phyloP scores from a whole-genome alignment of 2,797 vertebrate species.

The Tragopan temminckii region DNA sequence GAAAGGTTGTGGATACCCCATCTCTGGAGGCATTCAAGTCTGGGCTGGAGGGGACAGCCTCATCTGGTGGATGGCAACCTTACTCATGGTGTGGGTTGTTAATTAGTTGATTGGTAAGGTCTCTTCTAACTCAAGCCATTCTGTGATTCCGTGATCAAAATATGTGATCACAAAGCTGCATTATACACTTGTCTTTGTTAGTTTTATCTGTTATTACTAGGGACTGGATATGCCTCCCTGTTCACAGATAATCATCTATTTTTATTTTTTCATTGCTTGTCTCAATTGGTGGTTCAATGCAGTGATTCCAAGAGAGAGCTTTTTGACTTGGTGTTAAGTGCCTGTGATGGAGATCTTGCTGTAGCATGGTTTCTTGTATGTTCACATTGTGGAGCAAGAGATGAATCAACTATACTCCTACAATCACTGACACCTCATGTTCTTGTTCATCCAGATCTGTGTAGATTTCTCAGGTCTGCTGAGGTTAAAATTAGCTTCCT shows the following conservation, averaged over 20 bases:
- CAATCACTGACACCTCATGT: not conserved
- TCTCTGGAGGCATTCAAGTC: not conserved
- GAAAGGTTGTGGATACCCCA: not conserved
- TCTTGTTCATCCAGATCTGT: not conserved
- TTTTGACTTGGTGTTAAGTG: not conserved
- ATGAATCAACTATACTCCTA: not conserved
- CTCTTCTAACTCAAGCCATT: not conserved
- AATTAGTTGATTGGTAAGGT: not conserved
- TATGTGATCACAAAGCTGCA: not conserved
- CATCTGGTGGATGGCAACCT: not conserved
- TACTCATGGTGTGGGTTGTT: not conserved
- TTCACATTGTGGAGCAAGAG: not conserved
- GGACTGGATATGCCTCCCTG: not conserved
- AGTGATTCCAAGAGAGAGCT: not conserved
- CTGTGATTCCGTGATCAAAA: not conserved
- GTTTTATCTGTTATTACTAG: not conserved
- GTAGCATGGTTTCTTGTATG: not conserved
- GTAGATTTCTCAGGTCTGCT: not conserved
- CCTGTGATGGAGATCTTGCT: not conserved
- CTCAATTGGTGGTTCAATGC: not conserved
- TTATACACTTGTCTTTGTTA: not conserved
- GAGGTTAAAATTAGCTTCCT: not conserved
- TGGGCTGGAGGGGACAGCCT: not conserved
- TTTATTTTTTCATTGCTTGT: not conserved
- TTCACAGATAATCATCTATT: not conserved